Evolutionary conservation across 2,113 vertebrate species (phyloP), one percentile per base, ranked within the genome.

Genomic region (Mugil cephalus): DNA sequence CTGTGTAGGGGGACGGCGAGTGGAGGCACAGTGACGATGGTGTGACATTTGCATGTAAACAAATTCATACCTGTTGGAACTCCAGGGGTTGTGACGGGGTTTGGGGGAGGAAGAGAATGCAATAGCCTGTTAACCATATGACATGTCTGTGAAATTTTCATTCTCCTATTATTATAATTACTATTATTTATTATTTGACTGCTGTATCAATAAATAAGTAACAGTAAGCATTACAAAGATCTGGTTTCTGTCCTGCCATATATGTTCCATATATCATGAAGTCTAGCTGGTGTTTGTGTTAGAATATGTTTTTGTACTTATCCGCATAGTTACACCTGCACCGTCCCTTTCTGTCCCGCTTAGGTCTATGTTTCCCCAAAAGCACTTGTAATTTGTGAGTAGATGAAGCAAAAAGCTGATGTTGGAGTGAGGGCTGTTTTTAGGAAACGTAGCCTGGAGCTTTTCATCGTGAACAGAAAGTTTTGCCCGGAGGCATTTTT

Each of bases 1-100:
- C 74, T 60, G 76, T 71, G 83, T 60, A 61, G 4, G 14, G 95
- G 95, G 88, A 91, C 86, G 45, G 95, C 94, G 12, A 10, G 95
- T 92, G 0, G 94, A 88, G 89, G 95, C 93, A 94, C 95, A 78
- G 69, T 79, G 80, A 81, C n/a, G 63, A 82, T 67, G 78, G 77
- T 80, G 88, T 85, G 85, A 89, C 79, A 74, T 91, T 91, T 94
- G 93, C 93, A 95, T 95, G 94, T 93, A 82, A 88, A 89, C 88
- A 88, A 89, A 93, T 86, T 90, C 88, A 87, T 88, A 90, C 86
- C 88, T 82, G 77, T 90, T 90, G 61, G 82, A 86, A 89, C 79
- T 93, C 65, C 63, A 77, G 69, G 81, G 85, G 76, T 69, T 65
- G 71, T 59, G 63, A 83, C 11, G 81, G 82, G 68, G 56, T 38